phyloP scores from a whole-genome alignment of 1,140 invertebrate genomes.

The Drosophila bocki region DNA sequence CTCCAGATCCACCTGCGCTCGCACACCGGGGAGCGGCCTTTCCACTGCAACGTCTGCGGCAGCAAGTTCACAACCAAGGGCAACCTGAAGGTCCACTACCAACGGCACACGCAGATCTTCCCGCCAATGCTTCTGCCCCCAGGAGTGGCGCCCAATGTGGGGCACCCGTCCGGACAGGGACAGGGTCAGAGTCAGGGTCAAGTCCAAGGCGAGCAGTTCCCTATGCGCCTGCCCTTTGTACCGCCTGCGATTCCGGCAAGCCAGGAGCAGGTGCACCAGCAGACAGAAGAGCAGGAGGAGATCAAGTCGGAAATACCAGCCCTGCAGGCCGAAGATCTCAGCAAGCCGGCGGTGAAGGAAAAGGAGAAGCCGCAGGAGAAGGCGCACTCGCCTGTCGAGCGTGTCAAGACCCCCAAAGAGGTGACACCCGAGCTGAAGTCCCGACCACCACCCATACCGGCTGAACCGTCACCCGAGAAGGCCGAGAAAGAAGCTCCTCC shows the following conservation, averaged over 20 bases:
- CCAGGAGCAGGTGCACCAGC: constrained; percentile 11
- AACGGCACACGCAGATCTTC: constrained; percentile 97
- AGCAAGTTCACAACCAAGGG: constrained; percentile 99
- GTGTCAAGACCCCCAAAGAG: constrained; percentile 34
- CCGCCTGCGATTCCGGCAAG: constrained; percentile 32
- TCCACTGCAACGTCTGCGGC: constrained; percentile 99
- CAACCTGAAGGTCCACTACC: constrained; percentile 98
- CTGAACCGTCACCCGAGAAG: constrained; percentile 28
- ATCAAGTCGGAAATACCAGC: constrained; percentile 4
- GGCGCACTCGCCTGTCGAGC: constrained; percentile 35
- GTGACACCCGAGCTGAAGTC: constrained; percentile 13
- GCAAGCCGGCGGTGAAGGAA: constrained; percentile 40
- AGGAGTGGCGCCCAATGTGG: constrained; percentile 36
- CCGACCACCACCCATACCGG: neutral
- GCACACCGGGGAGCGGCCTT: constrained; percentile 98
- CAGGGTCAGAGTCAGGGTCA: constrained; percentile 13
- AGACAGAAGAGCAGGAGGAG: constrained; percentile 20
- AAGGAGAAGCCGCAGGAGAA: constrained; percentile 40
- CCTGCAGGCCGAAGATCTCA: constrained; percentile 68
- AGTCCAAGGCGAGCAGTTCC: constrained; percentile 34
- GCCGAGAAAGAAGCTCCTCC: constrained; percentile 33
- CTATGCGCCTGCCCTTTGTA: constrained; percentile 62
- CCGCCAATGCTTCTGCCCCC: constrained; percentile 88
- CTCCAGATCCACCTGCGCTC: constrained; percentile 98
- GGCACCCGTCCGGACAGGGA: neutral